These are phyloP conservation scores for Masnerella sp. DNA, from an alignment of 2,888 invertebrate genomes.

Conservation along the genomic window DNA sequence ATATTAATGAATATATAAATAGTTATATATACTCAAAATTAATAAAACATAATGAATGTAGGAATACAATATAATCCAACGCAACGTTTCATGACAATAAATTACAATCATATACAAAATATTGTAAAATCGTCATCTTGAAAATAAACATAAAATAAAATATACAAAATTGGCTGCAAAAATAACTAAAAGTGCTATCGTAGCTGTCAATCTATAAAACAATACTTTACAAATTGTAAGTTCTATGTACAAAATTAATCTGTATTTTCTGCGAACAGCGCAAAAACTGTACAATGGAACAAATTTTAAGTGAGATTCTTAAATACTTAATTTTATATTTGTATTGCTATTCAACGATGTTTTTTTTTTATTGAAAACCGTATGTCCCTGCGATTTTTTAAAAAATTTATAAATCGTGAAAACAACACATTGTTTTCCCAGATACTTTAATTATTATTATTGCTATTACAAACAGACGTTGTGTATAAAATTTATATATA, in stretches of 20 bases:
- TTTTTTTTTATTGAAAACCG: background rate
- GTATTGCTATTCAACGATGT: too few relatives aligned
- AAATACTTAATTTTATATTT: background rate
- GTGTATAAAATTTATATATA: background rate
- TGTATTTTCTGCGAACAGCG: background rate
- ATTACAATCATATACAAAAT: slow-evolving; percentile 32
- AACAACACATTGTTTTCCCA: too few relatives aligned
- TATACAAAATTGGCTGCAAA: slow-evolving; percentile 16
- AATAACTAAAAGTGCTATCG: too few relatives aligned
- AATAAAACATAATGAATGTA: slow-evolving; percentile 30
- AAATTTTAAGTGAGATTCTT: slow-evolving; percentile 15
- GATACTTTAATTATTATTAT: too few relatives aligned
- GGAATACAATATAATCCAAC: slow-evolving; percentile 24
- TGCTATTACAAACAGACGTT: too few relatives aligned
- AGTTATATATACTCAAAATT: slow-evolving; percentile 35
- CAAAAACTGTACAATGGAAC: slow-evolving; percentile 19
- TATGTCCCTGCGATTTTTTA: background rate
- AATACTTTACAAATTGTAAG: background rate
- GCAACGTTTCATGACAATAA: slow-evolving; percentile 25
- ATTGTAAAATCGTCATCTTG: slow-evolving; percentile 3
- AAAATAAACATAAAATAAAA: slow-evolving; percentile 9
- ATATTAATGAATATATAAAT: too few relatives aligned
- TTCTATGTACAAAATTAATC: slow-evolving; percentile 31
- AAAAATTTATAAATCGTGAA: too few relatives aligned
- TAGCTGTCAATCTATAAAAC: too few relatives aligned